Base-by-base conservation (phyloP, 2,113 vertebrate species). In the Lasiurus borealis region DNA sequence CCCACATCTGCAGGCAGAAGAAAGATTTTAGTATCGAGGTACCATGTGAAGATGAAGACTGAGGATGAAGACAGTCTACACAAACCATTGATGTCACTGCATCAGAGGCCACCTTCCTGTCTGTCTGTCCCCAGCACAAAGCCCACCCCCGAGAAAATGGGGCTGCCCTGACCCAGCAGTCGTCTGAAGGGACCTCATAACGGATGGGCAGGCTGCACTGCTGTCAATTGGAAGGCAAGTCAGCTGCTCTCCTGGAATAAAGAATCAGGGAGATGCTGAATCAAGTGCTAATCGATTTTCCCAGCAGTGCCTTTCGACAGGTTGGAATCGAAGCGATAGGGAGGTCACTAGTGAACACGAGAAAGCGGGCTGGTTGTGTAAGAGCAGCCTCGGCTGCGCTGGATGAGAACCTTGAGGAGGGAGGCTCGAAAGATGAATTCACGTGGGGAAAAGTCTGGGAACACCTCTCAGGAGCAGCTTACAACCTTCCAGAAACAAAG, bases 331-430 rank as follows among this genome's bases (percentile, higher is more conserved):
- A 95, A 93, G 44, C 97, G 94, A 95, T 93, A 95, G 4, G 0
- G 9, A 97, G 97, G 91, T 97, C 96, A 96, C 94, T 48, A 11
- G 94, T 59, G 84, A 95, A 57, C 19, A 96, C 59, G 71, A 81
- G 84, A 95, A 85, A 90, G 96, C 91, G 68, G 91, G 91, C 95
- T 89, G 90, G 84, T 80, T 91, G 85, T 89, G 1, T 92, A 84
- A 85, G 12, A 91, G 88, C 82, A 40, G 81, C 34, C 36, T 19
- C 59, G 59, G 92, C 27, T 1, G 85, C 91, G 44, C 82, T 48
- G 64, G 69, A 18, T 71, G 82, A 92, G 85, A 85, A 95, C 91
- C 91, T 96, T 82, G 77, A 66, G 90, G 90, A 73, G n/a, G 16
- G 25, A 4, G 29, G 48, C 93, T 93, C 76, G 46, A 66, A 84